Evolutionary conservation across 2,797 vertebrate species (phyloP).

Genomic region (Periophthalmus magnuspinnatus): DNA sequence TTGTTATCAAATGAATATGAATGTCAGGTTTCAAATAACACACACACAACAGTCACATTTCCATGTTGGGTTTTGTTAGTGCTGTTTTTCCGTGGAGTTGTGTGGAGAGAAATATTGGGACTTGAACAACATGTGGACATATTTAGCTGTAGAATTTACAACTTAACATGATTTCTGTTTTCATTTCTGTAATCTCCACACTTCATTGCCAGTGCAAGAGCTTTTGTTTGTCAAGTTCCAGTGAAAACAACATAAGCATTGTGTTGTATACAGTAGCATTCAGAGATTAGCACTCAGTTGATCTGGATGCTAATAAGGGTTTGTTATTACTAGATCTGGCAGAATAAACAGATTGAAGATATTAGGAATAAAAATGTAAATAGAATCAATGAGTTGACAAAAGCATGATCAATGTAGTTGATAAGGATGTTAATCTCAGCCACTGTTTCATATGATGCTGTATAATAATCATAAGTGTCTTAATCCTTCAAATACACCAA

Average conservation of each 20-base stretch:
- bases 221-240: slow-evolving; percentile 10
- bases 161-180: neutral
- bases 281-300: slow-evolving; percentile 28
- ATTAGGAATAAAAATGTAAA: slow-evolving; percentile 16
- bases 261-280: slow-evolving; percentile 20
- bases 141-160: neutral
- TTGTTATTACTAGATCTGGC: slow-evolving; percentile 35
- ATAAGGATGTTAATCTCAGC: slow-evolving; percentile 17
- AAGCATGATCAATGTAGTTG: slow-evolving; percentile 25
- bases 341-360: slow-evolving; percentile 15
- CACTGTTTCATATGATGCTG: neutral
- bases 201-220: neutral
- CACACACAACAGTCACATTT: neutral
- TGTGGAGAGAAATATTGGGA: neutral
- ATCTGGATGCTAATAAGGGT: slow-evolving; percentile 39
- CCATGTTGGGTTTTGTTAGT: neutral
- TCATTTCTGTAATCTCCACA: slow-evolving; percentile 10
- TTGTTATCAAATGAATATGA: neutral
- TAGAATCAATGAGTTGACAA: slow-evolving; percentile 22
- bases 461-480: slow-evolving; percentile 6
- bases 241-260: slow-evolving; percentile 44
- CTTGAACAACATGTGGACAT: neutral
- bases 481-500: slow-evolving; percentile 7
- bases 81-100: neutral
- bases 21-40: neutral